These are phyloP conservation scores for Temnopleurus reevesii DNA, from an alignment of 53 echinoderm and acorn worm species.

Conservation along the genomic window DNA sequence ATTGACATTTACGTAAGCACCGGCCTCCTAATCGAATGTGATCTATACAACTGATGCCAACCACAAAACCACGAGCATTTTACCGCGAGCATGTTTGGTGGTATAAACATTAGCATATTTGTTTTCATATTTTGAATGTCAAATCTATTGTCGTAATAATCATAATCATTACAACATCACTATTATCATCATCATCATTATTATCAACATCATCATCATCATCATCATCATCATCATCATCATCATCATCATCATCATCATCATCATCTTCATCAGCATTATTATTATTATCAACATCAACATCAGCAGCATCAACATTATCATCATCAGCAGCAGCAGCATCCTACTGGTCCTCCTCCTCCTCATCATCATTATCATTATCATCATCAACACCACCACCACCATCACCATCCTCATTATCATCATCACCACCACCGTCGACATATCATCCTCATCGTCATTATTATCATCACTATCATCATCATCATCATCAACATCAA, in stretches of 20 bases:
- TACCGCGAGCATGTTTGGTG: too few species aligned
- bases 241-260: not conserved
- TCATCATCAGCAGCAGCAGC: not conserved
- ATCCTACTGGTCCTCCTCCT: too few species aligned
- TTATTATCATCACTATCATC: too few species aligned
- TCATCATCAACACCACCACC: too few species aligned
- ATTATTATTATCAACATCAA: not conserved
- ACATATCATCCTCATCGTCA: too few species aligned
- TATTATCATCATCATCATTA: not conserved
- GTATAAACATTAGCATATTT: too few species aligned
- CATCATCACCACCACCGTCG: too few species aligned
- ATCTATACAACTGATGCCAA: not conserved
- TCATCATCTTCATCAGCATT: not conserved
- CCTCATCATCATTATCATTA: too few species aligned
- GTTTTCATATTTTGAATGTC: too few species aligned
- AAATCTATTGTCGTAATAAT: not conserved
- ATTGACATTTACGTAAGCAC: not conserved
- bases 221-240: not conserved
- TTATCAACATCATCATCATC: not conserved
- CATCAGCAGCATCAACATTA: not conserved
- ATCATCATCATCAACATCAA: too few species aligned
- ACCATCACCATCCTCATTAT: too few species aligned
- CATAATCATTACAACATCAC: not conserved
- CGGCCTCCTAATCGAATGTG: not conserved
- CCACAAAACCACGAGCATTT: slow-evolving; percentile 26